These are phyloP conservation scores for Melitaea cinxia DNA, from an alignment of 1,140 invertebrate species.

Conservation along the genomic window DNA sequence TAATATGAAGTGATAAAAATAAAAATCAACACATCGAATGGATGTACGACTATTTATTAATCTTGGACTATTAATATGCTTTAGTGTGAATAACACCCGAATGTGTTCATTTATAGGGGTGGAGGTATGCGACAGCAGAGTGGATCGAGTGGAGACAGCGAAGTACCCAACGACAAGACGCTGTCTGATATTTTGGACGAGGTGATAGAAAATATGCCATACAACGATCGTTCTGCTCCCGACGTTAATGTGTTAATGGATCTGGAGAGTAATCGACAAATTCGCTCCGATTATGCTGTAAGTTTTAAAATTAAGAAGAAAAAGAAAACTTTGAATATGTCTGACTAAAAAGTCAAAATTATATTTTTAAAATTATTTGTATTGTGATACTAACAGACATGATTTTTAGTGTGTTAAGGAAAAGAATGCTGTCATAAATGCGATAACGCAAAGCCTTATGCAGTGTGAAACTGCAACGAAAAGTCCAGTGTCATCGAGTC, in stretches of 20 bases:
- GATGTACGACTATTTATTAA: too few species aligned
- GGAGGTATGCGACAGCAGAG: slow-evolving; percentile 13
- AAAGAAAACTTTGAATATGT: too few species aligned
- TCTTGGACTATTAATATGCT: too few species aligned
- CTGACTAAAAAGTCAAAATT: too few species aligned
- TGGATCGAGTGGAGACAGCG: slow-evolving; percentile 47
- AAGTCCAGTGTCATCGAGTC: slow-evolving; percentile 84
- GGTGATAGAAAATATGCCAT: slow-evolving; percentile 87
- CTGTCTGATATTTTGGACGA: slow-evolving; percentile 92
- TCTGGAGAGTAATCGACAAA: slow-evolving; percentile 46
- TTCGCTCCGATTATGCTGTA: slow-evolving; percentile 36
- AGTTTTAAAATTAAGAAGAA: slow-evolving; percentile 6
- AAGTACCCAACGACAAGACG: slow-evolving; percentile 84
- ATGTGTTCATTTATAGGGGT: not conserved
- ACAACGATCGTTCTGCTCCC: slow-evolving; percentile 57
- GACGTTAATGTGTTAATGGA: slow-evolving; percentile 59
- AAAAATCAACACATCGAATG: too few species aligned
- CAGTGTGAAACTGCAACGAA: slow-evolving; percentile 86
- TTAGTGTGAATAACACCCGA: too few species aligned
- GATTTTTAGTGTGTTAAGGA: slow-evolving; percentile 85
- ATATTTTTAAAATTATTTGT: too few species aligned
- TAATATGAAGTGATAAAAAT: too few species aligned
- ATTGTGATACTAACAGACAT: too few species aligned
- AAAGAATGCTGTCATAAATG: slow-evolving; percentile 90
- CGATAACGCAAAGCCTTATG: slow-evolving; percentile 95